Conservation (phyloP, 2,113 vertebrate genomes). For the Tachycineta bicolor region DNA sequence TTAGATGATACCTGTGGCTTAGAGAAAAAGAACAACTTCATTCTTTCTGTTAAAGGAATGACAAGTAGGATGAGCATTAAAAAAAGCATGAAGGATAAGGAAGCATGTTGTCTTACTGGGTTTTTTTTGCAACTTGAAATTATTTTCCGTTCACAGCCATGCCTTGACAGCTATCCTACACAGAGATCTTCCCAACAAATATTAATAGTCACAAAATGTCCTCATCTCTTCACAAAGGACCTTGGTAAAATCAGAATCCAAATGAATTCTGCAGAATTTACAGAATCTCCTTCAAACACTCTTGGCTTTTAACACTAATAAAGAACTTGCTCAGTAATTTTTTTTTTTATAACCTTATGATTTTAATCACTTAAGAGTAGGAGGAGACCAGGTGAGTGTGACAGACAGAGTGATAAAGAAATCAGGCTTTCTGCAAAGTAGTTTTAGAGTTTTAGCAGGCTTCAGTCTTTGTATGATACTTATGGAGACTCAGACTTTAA, state of each 20-base stretch:
- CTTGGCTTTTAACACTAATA: background rate
- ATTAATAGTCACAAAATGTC: background rate
- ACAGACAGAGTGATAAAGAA: background rate
- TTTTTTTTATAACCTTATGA: background rate
- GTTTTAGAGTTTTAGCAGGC: background rate
- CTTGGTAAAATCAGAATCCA: background rate
- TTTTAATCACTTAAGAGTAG: background rate
- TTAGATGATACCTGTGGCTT: background rate
- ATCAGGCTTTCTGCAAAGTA: background rate
- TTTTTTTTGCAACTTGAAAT: background rate
- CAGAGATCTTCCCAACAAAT: background rate
- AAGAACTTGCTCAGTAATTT: background rate
- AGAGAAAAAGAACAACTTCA: background rate
- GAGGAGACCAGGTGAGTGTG: background rate
- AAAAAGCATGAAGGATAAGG: background rate
- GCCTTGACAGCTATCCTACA: background rate
- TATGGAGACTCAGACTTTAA: conserved; percentile 38
- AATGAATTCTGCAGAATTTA: background rate
- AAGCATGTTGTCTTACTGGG: background rate
- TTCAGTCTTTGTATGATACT: background rate
- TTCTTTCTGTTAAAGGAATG: background rate
- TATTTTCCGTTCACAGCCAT: background rate
- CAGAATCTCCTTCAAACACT: background rate
- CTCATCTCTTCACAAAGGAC: background rate
- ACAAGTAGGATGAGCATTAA: background rate